Evolutionary conservation across 2,113 vertebrate species (phyloP).

Genomic region (Poeciliopsis occidentalis): DNA sequence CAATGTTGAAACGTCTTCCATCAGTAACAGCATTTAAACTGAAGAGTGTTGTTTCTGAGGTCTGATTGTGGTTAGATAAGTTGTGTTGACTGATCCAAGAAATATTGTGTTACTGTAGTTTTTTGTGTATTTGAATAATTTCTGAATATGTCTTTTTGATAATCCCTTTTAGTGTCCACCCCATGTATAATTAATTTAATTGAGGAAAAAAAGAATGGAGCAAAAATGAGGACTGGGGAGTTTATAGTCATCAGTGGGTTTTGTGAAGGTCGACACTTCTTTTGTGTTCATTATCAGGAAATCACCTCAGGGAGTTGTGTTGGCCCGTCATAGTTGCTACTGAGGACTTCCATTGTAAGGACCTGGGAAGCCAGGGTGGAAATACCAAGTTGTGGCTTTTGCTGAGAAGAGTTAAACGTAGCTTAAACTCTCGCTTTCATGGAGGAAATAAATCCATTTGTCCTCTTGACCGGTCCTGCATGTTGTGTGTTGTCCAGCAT

Average conservation of each 20-base stretch:
- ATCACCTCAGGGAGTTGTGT: slow-evolving; percentile 78
- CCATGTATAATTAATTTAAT: slow-evolving; percentile 81
- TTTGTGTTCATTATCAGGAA: slow-evolving; percentile 83
- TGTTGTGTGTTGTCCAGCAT: slow-evolving; percentile 6
- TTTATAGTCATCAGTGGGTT: slow-evolving; percentile 75
- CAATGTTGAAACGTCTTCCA: too few species aligned
- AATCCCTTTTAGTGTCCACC: slow-evolving; percentile 66
- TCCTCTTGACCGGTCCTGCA: slow-evolving; percentile 21
- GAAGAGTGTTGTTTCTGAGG: too few species aligned
- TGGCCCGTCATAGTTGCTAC: slow-evolving; percentile 78
- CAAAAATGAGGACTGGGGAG: slow-evolving; percentile 55
- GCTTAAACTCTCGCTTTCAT: slow-evolving; percentile 45
- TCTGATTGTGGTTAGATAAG: background rate
- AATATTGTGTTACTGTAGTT: background rate
- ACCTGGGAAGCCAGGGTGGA: slow-evolving; percentile 64
- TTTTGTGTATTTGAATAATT: slow-evolving; percentile 50
- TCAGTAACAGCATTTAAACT: too few species aligned
- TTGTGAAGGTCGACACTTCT: slow-evolving; percentile 78
- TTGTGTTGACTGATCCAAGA: background rate
- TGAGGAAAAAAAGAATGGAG: slow-evolving; percentile 48
- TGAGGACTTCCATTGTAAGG: slow-evolving; percentile 49
- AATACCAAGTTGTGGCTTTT: slow-evolving; percentile 51
- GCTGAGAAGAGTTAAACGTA: slow-evolving; percentile 53
- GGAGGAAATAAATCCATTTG: slow-evolving; percentile 51
- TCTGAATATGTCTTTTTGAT: slow-evolving; percentile 68